phyloP scores from a whole-genome alignment of 2,113 vertebrate species.

The Myotis lucifugus region DNA sequence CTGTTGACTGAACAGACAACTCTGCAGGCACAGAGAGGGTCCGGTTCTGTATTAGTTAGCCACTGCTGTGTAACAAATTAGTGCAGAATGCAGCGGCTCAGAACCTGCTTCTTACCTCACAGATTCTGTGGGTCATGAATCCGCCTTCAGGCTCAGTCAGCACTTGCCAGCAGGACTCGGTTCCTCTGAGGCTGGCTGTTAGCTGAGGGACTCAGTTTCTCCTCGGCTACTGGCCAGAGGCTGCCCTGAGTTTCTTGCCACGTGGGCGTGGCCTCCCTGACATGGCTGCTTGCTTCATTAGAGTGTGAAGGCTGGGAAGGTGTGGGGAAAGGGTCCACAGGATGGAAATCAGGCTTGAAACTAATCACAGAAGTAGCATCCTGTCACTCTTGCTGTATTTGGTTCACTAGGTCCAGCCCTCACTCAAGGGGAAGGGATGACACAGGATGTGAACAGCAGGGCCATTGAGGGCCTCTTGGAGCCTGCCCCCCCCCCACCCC shows the following conservation, averaged over 20 bases:
- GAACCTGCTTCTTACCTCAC: neutral
- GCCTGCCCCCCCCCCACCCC: accelerated
- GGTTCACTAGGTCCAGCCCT: neutral
- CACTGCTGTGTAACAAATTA: no score
- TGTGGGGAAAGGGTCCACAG: accelerated
- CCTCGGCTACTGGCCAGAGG: neutral
- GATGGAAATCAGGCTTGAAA: neutral
- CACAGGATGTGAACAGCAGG: accelerated
- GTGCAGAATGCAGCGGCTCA: accelerated
- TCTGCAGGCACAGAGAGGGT: no score
- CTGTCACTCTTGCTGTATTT: neutral
- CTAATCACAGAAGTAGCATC: neutral
- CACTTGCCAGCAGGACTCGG: accelerated
- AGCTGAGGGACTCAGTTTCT: neutral
- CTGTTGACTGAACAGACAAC: neutral
- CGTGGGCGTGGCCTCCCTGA: accelerated
- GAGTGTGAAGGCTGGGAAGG: neutral
- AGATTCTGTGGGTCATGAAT: neutral
- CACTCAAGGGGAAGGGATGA: accelerated
- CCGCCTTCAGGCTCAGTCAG: accelerated
- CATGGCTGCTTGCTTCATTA: neutral
- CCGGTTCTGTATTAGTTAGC: no score
- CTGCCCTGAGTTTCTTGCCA: neutral
- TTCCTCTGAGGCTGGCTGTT: neutral
- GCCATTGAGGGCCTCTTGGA: neutral